Percentiles rank a stretch among this genome's conserved stretches.
phyloP scores from a whole-genome alignment of 37 sponge, comb jelly and placozoan genomes.

The Spongilla lacustris region DNA sequence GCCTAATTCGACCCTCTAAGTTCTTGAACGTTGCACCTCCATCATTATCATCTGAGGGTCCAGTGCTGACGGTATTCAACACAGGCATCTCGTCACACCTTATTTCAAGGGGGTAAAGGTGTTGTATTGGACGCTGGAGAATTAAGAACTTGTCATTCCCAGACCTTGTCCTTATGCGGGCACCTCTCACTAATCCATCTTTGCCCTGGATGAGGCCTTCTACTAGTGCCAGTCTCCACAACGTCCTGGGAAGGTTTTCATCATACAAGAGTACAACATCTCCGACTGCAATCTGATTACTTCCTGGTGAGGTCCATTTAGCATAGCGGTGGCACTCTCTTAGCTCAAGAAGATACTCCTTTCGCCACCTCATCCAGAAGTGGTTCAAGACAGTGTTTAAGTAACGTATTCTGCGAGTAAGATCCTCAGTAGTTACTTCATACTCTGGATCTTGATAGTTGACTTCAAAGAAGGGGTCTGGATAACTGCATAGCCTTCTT shows the following conservation, averaged over 20 bases:
- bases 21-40: neutral
- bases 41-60: slow-evolving; percentile 1
- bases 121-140: neutral
- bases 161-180: neutral
- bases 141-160: neutral
- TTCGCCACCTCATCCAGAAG: slow-evolving; percentile 44
- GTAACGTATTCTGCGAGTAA: neutral
- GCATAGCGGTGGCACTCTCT: slow-evolving; percentile 17
- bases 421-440: neutral
- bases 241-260: slow-evolving; percentile 2
- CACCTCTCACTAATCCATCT: neutral
- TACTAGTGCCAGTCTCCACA: slow-evolving; percentile 15
- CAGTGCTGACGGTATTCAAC: neutral
- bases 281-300: neutral
- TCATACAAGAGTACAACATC: slow-evolving; percentile 29
- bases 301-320: neutral
- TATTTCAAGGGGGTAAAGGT: neutral
- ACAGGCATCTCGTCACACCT: neutral
- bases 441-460: neutral
- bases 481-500: slow-evolving; percentile 10
- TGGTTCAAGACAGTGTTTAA: slow-evolving; percentile 11
- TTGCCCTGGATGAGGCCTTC: neutral
- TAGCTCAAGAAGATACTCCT: slow-evolving; percentile 35
- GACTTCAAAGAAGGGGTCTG: slow-evolving; percentile 15
- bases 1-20: neutral